These are phyloP conservation scores for Cybosia mesomella DNA, from an alignment of 2,888 invertebrate species.

Conservation along the genomic window DNA sequence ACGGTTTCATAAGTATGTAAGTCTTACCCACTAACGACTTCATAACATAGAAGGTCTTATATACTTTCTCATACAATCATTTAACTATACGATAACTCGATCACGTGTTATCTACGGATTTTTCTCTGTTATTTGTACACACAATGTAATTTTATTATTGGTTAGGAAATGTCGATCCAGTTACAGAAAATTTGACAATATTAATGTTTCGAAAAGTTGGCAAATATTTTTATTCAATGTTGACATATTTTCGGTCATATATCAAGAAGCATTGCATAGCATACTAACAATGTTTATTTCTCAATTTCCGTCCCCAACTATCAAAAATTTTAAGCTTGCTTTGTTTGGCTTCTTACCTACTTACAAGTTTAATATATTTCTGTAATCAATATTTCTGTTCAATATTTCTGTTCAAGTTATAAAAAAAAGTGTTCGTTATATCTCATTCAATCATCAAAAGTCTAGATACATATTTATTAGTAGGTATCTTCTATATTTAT, in stretches of 20 bases:
- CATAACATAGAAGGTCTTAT: constrained; percentile 33
- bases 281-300: not conserved
- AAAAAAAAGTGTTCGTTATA: too few species aligned
- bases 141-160: not conserved
- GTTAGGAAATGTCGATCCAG: not conserved
- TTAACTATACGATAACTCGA: constrained; percentile 33
- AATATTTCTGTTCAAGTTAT: too few species aligned
- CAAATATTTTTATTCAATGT: not conserved
- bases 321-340: too few species aligned
- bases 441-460: too few species aligned
- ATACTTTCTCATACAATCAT: constrained; percentile 43
- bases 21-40: constrained; percentile 33
- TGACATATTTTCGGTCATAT: too few species aligned
- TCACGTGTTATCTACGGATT: not conserved
- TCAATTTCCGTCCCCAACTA: too few species aligned
- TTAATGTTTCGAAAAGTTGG: constrained; percentile 7
- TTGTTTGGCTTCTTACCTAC: too few species aligned
- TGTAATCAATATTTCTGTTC: too few species aligned
- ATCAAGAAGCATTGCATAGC: not conserved
- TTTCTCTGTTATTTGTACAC: not conserved
- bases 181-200: not conserved
- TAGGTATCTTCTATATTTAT: not conserved
- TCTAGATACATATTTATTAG: too few species aligned
- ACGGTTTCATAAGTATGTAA: constrained; percentile 34
- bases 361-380: too few species aligned